Conservation (phyloP, 2,113 vertebrate genomes). For the Salvator merianae region DNA sequence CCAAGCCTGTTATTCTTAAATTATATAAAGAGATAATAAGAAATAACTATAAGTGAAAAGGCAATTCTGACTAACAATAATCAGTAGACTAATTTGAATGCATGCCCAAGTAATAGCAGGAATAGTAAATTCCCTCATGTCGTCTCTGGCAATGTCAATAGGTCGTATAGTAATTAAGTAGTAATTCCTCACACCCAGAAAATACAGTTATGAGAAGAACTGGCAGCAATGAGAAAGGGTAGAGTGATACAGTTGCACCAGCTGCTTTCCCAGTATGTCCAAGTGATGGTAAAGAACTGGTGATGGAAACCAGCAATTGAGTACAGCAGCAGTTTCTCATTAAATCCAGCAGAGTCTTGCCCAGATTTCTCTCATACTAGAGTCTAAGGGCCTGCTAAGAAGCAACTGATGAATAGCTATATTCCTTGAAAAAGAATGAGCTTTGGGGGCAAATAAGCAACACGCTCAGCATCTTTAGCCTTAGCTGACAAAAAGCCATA, state of each 20-base stretch:
- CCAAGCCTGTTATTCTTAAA: background rate
- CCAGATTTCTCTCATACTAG: background rate
- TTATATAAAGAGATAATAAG: background rate
- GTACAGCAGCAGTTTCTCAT: background rate
- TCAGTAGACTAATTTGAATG: too few relatives aligned
- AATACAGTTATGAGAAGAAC: background rate
- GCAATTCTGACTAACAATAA: too few relatives aligned
- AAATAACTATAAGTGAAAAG: too few relatives aligned
- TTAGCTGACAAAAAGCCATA: background rate
- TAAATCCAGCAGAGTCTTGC: background rate
- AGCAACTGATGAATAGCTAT: background rate
- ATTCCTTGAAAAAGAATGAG: background rate
- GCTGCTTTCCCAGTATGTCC: conserved; percentile 11
- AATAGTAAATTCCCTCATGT: background rate
- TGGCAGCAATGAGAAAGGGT: background rate
- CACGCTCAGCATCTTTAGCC: accelerated
- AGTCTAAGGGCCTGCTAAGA: background rate
- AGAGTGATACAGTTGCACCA: background rate
- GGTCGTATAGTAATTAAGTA: background rate
- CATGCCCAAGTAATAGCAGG: too few relatives aligned
- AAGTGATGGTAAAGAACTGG: background rate
- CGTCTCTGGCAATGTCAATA: background rate
- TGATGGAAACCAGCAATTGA: background rate
- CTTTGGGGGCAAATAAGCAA: background rate
- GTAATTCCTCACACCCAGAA: background rate